Base-by-base conservation (phyloP, 2,888 invertebrate species). In the Zaprionus bogoriensis region DNA sequence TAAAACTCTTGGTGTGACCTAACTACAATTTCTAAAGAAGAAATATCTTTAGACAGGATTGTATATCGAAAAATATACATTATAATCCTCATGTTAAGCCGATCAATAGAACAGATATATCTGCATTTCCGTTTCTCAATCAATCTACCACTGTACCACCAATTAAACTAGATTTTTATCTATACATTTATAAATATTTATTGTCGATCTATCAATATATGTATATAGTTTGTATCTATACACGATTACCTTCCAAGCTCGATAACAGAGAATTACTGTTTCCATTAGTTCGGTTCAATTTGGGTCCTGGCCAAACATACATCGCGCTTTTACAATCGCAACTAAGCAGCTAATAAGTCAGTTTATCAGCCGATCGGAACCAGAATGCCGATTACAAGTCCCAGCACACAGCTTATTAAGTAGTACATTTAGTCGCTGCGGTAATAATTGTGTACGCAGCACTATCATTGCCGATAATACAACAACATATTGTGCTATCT, bases 391-490 rank as follows among this genome's bases (percentile, higher is more conserved):
- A 71, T 71, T 71, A 72, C 69, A 74, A 52, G 55, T 44, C 22
- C 51, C 28, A 30, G 50, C 50, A 36, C 32, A 32, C 14, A 30
- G 32, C 30, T 10, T 38, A 52, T 27, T 67, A 63, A 53, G 32
- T 36, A 54, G 46, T 62, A 62, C 39, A 74, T 74, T 78, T 71
- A 46, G 61, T 55, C 55, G 60, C 48, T 67, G 66, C 57, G 66
- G 66, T 63, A 59, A 74, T 77, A 80, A 83, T 80, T 80, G 74
- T 83, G 80, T 80, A 62, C 63, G 72, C 73, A 78, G 72, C 73
- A 78, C 77, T 79, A 83, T 79, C 80, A 59, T 10, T 42, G 25
- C 67, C 55, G 74, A 78, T 82, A 80, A 66, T 36, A 30, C 32
- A 25, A 32, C 42, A 41, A 52, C 41, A 70, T 69, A 62, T 66